Base-by-base conservation (phyloP, 2,888 invertebrate genomes). In the Lepidocyrtoides sp. region DNA sequence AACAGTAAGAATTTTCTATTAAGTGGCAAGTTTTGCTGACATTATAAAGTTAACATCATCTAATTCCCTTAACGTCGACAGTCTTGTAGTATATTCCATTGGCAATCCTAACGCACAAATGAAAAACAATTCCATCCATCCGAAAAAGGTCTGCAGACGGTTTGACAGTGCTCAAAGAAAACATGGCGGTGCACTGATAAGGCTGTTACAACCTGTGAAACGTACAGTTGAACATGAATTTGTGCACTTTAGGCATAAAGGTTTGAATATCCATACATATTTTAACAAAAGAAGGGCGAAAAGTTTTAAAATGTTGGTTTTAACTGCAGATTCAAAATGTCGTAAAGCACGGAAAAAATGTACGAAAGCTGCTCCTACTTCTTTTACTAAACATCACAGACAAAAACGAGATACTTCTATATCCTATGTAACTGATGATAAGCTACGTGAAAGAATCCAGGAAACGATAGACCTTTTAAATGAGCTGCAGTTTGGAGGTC, bases 381-480 rank as follows among this genome's bases (percentile, higher is more conserved):
- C 36, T 36, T 36, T 8, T 36, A n/a, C 51, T 5, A 10, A 5
- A n/a, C 60, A 20, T 32, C 86, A 69, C 29, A 54, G 75, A 1
- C 86, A 57, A 29, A 86, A 86, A 14, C 75, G 86, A 0, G 86
- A 77, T 12, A 0, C 54, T 20, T 63, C 60, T 2, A 44, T 26
- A 5, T 26, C 63, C 7, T 14, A 51, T 0, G 63, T 36, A 8
- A 2, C 5, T 14, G 69, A 66, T 44, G 14, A 41, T 36, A 81
- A 69, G 10, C 23, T 88, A 14, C 48, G 23, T 23, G 54, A 41
- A 17, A 5, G 77, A 63, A 63, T 86, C 26, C n/a, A 32, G 14
- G 86, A 88, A 29, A 88, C 88, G 1, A 81, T 88, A 2, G 41
- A 88, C 7, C 66, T 81, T n/a, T 17, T 88, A 17, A 32, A 32